Conservation (phyloP, 2,888 invertebrate species). For the Torymus aiolomorphi region DNA sequence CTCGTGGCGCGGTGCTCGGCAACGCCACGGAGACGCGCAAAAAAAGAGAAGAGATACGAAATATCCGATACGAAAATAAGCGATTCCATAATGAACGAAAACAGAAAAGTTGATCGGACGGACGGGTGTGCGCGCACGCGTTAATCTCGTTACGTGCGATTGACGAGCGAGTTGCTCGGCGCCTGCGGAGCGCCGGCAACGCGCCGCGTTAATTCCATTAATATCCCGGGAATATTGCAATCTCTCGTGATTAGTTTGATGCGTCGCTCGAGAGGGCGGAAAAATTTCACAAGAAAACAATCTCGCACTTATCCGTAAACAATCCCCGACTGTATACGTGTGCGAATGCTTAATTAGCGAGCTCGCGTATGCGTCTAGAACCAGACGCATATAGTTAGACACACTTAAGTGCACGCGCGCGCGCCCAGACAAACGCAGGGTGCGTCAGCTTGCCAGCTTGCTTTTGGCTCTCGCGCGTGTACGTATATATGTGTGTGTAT, state of each 20-base stretch:
- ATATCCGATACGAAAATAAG: neutral
- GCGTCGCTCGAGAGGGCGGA: neutral
- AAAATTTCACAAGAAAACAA: neutral
- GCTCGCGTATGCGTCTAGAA: too few relatives aligned
- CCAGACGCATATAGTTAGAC: too few relatives aligned
- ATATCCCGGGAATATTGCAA: neutral
- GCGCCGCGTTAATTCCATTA: slow-evolving; percentile 5
- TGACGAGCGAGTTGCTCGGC: neutral
- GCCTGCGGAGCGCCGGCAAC: too few relatives aligned
- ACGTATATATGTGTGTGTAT: neutral
- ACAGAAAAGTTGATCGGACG: neutral
- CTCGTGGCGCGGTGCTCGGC: neutral
- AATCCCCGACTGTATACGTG: neutral
- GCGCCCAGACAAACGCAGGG: too few relatives aligned
- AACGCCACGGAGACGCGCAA: neutral
- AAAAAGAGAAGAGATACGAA: neutral
- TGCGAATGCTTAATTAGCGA: neutral
- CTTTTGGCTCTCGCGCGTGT: neutral
- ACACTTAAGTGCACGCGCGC: too few relatives aligned
- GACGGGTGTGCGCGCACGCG: neutral
- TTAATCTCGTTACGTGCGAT: slow-evolving; percentile 27
- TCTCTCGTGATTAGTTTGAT: neutral
- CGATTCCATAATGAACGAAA: neutral
- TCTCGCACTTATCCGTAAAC: neutral
- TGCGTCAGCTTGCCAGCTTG: too few relatives aligned